Evolutionary conservation across 2,113 vertebrate species (phyloP), one percentile per base, ranked within the genome.

Genomic region (Petaurus breviceps): DNA sequence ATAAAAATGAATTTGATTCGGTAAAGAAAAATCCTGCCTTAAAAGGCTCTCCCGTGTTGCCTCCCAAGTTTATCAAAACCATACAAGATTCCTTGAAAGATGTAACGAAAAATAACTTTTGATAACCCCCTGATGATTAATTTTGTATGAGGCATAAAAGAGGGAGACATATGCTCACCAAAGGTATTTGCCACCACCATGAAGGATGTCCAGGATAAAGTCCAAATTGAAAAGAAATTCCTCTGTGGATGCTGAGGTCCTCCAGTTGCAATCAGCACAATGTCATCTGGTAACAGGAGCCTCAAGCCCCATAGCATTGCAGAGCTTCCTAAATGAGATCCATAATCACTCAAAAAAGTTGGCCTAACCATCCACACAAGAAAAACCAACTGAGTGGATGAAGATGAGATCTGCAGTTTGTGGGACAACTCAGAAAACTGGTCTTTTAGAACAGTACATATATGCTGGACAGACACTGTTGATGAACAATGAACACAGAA

Each of bases 321-420:
- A 84, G n/a, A 84, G n/a, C n/a, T 84, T 84, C 68, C 68, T 84
- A 84, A 84, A 84, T 84, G 68, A 84, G 68, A 84, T 84, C 68
- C 68, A 84, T 84, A 84, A 84, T 84, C 68, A 84, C 68, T 84
- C 37, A 84, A 84, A 84, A 68, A 84, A 84, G 68, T 8, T 84
- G 68, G 68, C 68, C 68, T 84, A 84, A 84, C n/a, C n/a, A 84
- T 84, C n/a, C 68, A 84, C 68, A 84, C 68, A 84, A 84, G 68
- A 84, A 84, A 84, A 84, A 84, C n/a, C 7, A 84, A 84, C n/a
- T 2, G 11, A 84, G n/a, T 84, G 68, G 68, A 84, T 43, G 19
- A 84, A 84, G 68, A 84, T 84, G 19, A 84, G 19, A 84, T 84
- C n/a, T 84, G 68, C 19, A 22, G 16, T 84, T 84, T 43, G 68